Conservation (phyloP, 2,113 vertebrate species). For the Cichladusa arquata region DNA sequence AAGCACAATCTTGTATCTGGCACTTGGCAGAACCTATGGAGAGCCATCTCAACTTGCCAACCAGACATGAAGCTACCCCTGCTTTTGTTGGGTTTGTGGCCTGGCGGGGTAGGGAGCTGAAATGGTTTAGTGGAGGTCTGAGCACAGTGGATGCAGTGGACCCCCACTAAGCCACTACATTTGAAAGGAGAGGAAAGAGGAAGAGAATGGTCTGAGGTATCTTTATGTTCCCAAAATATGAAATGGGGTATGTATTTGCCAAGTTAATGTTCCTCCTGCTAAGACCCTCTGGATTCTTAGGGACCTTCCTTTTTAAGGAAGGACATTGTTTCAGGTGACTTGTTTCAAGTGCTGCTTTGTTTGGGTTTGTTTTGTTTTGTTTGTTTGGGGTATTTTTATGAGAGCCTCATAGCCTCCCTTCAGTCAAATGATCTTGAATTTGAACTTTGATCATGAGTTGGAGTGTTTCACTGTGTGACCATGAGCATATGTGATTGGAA, state of each 20-base stretch:
- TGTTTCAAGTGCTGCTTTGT: background rate
- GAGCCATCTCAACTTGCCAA: background rate
- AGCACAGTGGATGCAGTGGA: background rate
- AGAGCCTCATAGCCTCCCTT: background rate
- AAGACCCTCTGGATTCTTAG: background rate
- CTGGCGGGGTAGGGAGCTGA: accelerated
- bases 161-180: background rate
- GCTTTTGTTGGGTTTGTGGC: background rate
- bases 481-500: background rate
- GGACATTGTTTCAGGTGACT: background rate
- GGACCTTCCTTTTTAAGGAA: background rate
- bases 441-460: background rate
- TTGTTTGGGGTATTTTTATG: background rate
- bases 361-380: background rate
- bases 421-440: background rate
- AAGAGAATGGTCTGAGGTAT: background rate
- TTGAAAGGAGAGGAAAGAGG: background rate
- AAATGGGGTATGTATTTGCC: background rate
- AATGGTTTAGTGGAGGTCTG: background rate
- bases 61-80: background rate
- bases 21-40: background rate
- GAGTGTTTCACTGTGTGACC: background rate
- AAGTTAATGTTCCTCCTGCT: background rate
- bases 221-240: background rate
- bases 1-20: background rate